These are phyloP conservation scores for Drosophila murphyi DNA, from an alignment of 1,140 invertebrate species.

Conservation along the genomic window DNA sequence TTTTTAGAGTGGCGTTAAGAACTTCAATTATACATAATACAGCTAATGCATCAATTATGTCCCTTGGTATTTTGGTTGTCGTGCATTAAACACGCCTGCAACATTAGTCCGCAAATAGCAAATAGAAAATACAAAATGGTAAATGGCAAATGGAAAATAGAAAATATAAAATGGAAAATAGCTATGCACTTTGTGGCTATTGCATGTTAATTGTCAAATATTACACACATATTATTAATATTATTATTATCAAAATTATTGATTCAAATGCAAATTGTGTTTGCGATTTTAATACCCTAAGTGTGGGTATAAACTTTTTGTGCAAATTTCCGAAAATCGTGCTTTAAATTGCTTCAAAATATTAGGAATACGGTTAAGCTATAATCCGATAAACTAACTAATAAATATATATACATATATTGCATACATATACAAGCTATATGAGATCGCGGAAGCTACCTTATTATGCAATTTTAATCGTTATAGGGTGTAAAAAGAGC, in stretches of 20 bases:
- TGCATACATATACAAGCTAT: too few relatives aligned
- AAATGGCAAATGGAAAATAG: constrained; percentile 9
- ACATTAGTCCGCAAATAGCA: constrained; percentile 30
- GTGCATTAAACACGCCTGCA: constrained; percentile 56
- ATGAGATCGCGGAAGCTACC: too few relatives aligned
- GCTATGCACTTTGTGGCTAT: constrained; percentile 54
- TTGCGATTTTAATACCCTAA: constrained; percentile 17
- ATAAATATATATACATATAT: too few relatives aligned
- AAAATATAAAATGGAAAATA: constrained; percentile 19
- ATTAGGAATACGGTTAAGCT: too few relatives aligned
- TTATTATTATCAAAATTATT: constrained; percentile 20
- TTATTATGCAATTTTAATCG: too few relatives aligned
- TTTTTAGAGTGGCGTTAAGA: neutral
- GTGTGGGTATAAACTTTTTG: neutral
- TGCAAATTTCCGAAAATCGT: too few relatives aligned
- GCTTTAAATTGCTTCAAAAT: too few relatives aligned
- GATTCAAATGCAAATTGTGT: constrained; percentile 40
- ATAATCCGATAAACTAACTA: too few relatives aligned
- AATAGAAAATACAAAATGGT: too few relatives aligned
- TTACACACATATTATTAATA: constrained; percentile 36
- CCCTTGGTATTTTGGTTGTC: constrained; percentile 33
- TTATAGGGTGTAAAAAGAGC: neutral
- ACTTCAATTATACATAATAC: constrained; percentile 47
- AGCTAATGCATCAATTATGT: constrained; percentile 79
- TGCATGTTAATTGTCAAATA: constrained; percentile 69